Base-by-base conservation (phyloP, 2,113 vertebrate genomes). In the Bufo gargarizans region DNA sequence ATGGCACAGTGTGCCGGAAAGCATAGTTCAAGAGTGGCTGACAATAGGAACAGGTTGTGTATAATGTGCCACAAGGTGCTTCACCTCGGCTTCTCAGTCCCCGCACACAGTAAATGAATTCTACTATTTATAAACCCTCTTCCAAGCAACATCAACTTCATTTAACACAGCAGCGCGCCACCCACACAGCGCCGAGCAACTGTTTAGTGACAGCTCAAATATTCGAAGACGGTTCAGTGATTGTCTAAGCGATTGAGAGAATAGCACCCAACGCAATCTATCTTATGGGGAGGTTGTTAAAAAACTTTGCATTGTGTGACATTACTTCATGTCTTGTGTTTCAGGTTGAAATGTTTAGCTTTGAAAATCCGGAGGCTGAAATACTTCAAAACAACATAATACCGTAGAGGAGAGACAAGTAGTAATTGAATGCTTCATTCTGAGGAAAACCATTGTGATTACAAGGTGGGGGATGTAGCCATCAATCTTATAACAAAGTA, bases 111-210 rank as follows among this genome's bases (percentile, higher is more conserved):
- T 50, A 83, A 65, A 69, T 49, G 61, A 83, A 83, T 83, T 83
- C 63, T 63, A 50, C 81, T 83, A 83, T 83, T 83, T 83, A 83
- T 83, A 83, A 83, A 83, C 61, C 81, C 47, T 63, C 80, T 83
- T 49, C 78, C 55, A 86, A 77, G 78, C 72, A 77, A 50, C 85
- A 86, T 77, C 50, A 33, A 78, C 53, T 78, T 86, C 56, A 86
- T 86, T 86, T 86, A 86, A 86, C 85, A 65, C 85, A 86, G 85
- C 59, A 22, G 85, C 61, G 56, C 58, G 59, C 85, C 85, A 78
- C 85, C 85, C 72, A 86, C 85, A 53, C 85, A 86, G 59, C 20
- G 58, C 72, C 33, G 53, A 61, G 58, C 84, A 61, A 85, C 85
- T 63, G 85, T 78, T 86, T 59, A 78, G 74, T 77, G 72, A 86